These are phyloP conservation scores for Paradoxurus hermaphroditus DNA, from an alignment of 2,113 vertebrate genomes.

Conservation along the genomic window DNA sequence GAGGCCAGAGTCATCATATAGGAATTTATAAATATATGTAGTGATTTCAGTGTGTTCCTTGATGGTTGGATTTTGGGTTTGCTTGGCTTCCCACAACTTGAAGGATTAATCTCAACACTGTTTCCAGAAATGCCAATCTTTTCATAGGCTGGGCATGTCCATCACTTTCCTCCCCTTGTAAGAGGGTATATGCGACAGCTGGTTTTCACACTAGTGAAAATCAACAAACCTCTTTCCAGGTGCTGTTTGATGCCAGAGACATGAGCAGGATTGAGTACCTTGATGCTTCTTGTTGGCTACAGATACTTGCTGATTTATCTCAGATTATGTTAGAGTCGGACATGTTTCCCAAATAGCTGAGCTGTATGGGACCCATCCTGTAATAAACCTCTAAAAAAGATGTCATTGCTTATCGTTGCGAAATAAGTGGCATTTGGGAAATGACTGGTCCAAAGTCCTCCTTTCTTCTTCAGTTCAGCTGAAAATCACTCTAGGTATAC, in stretches of 20 bases:
- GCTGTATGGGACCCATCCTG: background rate
- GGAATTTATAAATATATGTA: conserved; percentile 21
- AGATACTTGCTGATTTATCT: background rate
- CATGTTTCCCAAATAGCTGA: background rate
- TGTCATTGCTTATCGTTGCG: background rate
- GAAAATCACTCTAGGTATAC: background rate
- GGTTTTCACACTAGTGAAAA: background rate
- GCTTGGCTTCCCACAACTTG: conserved; percentile 18
- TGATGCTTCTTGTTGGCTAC: background rate
- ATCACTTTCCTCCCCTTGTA: conserved; percentile 28
- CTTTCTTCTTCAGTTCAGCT: background rate
- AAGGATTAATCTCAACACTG: conserved; percentile 12
- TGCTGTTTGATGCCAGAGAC: background rate
- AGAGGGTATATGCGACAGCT: background rate
- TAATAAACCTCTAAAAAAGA: background rate
- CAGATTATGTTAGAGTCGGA: background rate
- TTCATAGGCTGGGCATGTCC: background rate
- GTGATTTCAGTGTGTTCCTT: background rate
- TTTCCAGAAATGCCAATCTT: background rate
- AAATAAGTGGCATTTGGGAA: conserved; percentile 38
- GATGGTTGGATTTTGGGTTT: conserved; percentile 39
- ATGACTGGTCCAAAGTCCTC: background rate
- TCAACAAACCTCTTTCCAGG: background rate
- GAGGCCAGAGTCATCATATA: background rate
- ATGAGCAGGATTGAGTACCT: background rate